Conservation (phyloP, 2,888 invertebrate genomes). For the Patella ulyssiponensis region DNA sequence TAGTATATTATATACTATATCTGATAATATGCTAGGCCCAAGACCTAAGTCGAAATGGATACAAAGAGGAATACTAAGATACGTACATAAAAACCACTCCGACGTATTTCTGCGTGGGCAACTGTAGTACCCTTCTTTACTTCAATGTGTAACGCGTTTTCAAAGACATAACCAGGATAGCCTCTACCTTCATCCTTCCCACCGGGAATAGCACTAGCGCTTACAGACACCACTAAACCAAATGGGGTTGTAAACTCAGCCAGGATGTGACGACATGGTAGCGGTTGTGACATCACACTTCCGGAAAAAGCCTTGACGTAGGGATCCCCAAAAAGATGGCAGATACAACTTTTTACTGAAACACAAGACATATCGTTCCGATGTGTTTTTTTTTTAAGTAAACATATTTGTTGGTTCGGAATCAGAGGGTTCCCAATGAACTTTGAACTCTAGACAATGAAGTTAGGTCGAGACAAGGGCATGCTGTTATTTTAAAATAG, state of each 20-base stretch:
- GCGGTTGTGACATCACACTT: not conserved
- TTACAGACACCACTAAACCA: not conserved
- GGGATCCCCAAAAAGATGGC: constrained; percentile 1
- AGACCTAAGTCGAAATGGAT: too few species aligned
- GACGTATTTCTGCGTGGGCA: not conserved
- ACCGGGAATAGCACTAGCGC: not conserved
- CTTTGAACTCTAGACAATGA: too few species aligned
- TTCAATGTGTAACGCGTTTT: not conserved
- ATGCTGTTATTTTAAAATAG: too few species aligned
- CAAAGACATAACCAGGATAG: constrained; percentile 1
- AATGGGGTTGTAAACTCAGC: not conserved
- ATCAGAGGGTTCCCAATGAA: too few species aligned
- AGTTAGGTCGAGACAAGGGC: too few species aligned
- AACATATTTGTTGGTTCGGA: too few species aligned
- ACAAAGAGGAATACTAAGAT: too few species aligned
- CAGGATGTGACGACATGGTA: not conserved
- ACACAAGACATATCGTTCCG: not conserved
- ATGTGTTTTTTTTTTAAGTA: too few species aligned
- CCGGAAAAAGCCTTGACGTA: not conserved
- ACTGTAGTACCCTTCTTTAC: not conserved
- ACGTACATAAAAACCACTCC: not conserved
- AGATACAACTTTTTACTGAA: not conserved
- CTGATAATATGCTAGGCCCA: too few species aligned
- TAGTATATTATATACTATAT: too few species aligned
- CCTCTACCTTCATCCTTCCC: not conserved